Evolutionary conservation across 2,888 invertebrate species (phyloP).

Genomic region (Drosophila trichaetosa): DNA sequence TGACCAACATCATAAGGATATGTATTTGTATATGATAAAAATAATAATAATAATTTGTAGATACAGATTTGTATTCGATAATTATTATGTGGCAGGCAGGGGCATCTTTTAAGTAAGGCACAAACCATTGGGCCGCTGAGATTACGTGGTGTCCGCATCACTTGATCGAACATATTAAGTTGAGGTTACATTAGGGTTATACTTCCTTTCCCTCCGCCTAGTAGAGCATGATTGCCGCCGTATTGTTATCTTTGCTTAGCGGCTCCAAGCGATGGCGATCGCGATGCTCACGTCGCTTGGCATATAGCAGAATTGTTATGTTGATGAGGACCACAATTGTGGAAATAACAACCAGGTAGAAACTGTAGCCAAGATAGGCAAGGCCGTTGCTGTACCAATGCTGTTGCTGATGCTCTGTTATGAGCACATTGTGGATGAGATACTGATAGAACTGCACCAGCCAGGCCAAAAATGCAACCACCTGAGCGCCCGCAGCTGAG

Average conservation of each 20-base stretch:
- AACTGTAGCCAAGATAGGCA: slow-evolving; percentile 94
- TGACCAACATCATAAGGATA: slow-evolving; percentile 1
- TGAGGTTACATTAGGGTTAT: slow-evolving; percentile 63
- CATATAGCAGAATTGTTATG: slow-evolving; percentile 80
- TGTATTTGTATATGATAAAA: slow-evolving; percentile 19
- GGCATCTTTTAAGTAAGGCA: slow-evolving; percentile 69
- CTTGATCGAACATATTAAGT: slow-evolving; percentile 44
- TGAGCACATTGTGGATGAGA: slow-evolving; percentile 92
- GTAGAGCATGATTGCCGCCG: slow-evolving; percentile 85
- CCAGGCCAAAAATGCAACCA: slow-evolving; percentile 92
- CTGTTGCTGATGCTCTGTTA: slow-evolving; percentile 91
- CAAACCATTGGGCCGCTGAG: slow-evolving; percentile 67
- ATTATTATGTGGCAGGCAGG: slow-evolving; percentile 61
- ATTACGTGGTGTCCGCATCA: slow-evolving; percentile 45
- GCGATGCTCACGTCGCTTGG: slow-evolving; percentile 76
- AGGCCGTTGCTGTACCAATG: slow-evolving; percentile 93
- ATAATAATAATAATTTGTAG: slow-evolving; percentile 19
- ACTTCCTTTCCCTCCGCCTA: slow-evolving; percentile 43
- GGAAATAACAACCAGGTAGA: slow-evolving; percentile 87
- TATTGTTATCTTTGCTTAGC: slow-evolving; percentile 83
- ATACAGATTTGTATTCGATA: slow-evolving; percentile 27
- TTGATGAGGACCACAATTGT: slow-evolving; percentile 83
- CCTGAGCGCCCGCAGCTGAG: slow-evolving; percentile 89
- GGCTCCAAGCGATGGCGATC: slow-evolving; percentile 81
- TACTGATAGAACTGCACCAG: slow-evolving; percentile 92